Conservation (phyloP, 64 coral and sea anemone species). For the Cladopsammia gracilis region DNA sequence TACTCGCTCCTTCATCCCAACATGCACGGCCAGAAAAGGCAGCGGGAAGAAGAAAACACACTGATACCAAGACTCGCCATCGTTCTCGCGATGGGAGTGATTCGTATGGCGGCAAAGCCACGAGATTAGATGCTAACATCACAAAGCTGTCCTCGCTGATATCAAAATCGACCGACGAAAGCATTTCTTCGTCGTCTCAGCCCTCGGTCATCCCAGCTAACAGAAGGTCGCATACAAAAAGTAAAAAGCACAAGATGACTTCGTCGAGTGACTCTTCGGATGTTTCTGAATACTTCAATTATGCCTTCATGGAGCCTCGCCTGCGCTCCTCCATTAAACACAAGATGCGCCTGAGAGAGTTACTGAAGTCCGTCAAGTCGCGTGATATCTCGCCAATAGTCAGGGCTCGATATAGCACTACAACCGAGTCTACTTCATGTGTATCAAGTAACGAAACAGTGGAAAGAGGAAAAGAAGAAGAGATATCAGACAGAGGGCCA, state of each 20-base stretch:
- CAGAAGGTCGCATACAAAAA: not conserved
- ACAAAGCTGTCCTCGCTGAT: slow-evolving; percentile 13
- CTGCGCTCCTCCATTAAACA: slow-evolving; percentile 12
- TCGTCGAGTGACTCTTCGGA: slow-evolving; percentile 33
- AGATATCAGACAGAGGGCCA: not conserved
- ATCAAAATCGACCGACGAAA: slow-evolving; percentile 9
- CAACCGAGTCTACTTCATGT: slow-evolving; percentile 3
- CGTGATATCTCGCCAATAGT: slow-evolving; percentile 33
- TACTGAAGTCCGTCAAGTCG: slow-evolving; percentile 26
- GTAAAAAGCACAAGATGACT: not conserved
- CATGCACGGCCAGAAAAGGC: not conserved
- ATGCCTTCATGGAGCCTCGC: slow-evolving; percentile 39
- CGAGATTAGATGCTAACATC: slow-evolving; percentile 18
- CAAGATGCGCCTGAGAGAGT: slow-evolving; percentile 19
- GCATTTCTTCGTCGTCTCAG: slow-evolving; percentile 24
- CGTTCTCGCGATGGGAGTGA: not conserved
- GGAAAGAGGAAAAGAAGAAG: not conserved
- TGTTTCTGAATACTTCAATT: slow-evolving; percentile 41
- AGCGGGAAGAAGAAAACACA: not conserved
- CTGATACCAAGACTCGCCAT: not conserved
- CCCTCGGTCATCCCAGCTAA: not conserved
- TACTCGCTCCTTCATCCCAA: not conserved
- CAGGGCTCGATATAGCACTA: not conserved
- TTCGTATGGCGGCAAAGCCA: not conserved
- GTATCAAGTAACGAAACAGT: not conserved